Evolutionary conservation across 1,140 invertebrate species (phyloP).

Genomic region (Eurytemora carolleeae): DNA sequence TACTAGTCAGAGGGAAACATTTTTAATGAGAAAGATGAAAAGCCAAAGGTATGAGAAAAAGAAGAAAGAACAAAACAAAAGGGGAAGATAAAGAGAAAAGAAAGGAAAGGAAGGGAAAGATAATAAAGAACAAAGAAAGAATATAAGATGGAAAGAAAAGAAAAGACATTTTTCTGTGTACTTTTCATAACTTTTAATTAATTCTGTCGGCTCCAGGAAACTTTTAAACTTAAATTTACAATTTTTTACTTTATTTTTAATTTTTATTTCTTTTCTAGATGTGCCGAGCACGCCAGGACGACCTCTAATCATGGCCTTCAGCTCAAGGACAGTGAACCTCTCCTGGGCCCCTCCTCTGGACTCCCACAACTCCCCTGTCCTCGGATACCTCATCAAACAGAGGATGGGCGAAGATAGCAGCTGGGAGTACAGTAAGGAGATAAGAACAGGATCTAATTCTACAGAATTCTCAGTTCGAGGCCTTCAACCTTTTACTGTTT

Average conservation of each 20-base stretch:
- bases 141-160: no score
- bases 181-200: not conserved
- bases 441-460: conserved; percentile 40
- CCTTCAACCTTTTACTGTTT: conserved; percentile 46
- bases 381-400: conserved; percentile 23
- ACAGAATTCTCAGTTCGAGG: conserved; percentile 31
- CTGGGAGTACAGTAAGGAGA: conserved; percentile 26
- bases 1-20: not conserved
- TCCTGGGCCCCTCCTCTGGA: conserved; percentile 24
- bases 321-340: conserved; percentile 24
- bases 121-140: no score
- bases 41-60: not conserved
- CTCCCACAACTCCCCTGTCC: conserved; percentile 21
- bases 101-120: no score
- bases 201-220: not conserved
- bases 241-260: no score
- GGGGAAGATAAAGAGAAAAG: no score
- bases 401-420: conserved; percentile 18
- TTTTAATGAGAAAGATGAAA: not conserved
- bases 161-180: no score
- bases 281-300: conserved; percentile 22
- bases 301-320: conserved; percentile 23
- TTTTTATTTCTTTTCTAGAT: conserved; percentile 18
- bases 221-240: no score
- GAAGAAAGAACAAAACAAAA: not conserved